Base-by-base conservation (phyloP, 2,888 invertebrate species). In the Boloria selene region DNA sequence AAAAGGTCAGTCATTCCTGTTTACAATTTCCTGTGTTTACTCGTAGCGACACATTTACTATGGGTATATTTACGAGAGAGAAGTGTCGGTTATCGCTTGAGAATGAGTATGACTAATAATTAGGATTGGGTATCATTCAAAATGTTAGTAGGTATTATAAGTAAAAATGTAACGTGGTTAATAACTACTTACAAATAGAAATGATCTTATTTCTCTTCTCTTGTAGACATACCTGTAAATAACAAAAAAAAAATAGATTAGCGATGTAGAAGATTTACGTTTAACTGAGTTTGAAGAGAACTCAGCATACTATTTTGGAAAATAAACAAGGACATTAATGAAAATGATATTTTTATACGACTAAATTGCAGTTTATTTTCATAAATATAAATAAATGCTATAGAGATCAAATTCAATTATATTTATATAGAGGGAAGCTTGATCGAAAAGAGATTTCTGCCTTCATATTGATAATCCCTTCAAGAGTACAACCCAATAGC, bases 401-500 rank as follows among this genome's bases (percentile, higher is more conserved):
- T 49, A 17, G 13, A 49, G 49, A 38, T 17, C 16, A 17, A 59
- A 50, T n/a, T 59, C 51, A 44, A 56, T 13, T 58, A 52, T 51
- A 51, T 10, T 45, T 18, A 59, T 49, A 38, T 17, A 59, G 13
- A n/a, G 7, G 38, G 17, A 44, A 47, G 16, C 17, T 67, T 13
- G 38, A 52, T 62, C 14, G 22, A 56, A 56, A 52, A 45, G 31
- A 52, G 54, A 65, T 64, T 56, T 50, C 42, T 50, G 50, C 61
- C 62, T 58, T 59, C 69, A 71, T 67, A 69, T 61, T 54, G 47
- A 69, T 62, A 60, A 44, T 70, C 71, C 73, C 76, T 56, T 62
- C 42, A 56, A 63, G 56, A 68, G 55, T 54, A 75, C 76, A 80
- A 77, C 76, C 69, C 64, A 72, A 72, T 74, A 77, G 71, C 77